Evolutionary conservation across 2,888 invertebrate species (phyloP).

Genomic region (Odontocerum albicorne): DNA sequence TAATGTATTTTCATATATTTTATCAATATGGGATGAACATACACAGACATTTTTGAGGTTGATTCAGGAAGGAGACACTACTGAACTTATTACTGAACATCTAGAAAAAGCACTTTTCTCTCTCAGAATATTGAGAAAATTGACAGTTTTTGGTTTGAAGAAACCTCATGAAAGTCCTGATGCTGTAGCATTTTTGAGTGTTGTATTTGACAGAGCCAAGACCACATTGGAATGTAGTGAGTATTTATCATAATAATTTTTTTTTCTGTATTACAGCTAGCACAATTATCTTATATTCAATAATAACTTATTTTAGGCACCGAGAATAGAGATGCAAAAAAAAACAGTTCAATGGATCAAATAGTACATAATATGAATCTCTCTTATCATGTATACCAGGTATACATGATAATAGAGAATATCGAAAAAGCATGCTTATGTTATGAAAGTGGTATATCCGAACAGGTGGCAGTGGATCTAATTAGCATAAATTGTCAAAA

Average conservation of each 20-base stretch:
- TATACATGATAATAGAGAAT: too few relatives aligned
- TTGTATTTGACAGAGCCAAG: constrained; percentile 76
- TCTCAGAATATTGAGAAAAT: constrained; percentile 80
- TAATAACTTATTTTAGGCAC: too few relatives aligned
- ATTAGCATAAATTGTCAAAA: too few relatives aligned
- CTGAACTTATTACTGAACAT: constrained; percentile 63
- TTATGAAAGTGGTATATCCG: too few relatives aligned
- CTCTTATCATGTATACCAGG: too few relatives aligned
- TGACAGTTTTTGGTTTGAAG: constrained; percentile 80
- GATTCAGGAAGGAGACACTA: constrained; percentile 59
- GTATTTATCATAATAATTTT: constrained; percentile 43
- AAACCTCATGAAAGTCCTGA: constrained; percentile 74
- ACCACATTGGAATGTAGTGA: constrained; percentile 80
- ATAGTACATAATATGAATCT: too few relatives aligned
- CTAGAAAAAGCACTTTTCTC: constrained; percentile 80
- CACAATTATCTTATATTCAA: too few relatives aligned
- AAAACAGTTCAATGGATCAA: too few relatives aligned
- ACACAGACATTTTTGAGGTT: constrained; percentile 68
- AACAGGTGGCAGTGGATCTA: too few relatives aligned
- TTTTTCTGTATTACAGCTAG: too few relatives aligned
- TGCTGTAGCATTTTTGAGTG: constrained; percentile 76
- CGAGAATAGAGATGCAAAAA: too few relatives aligned
- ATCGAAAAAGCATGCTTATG: too few relatives aligned
- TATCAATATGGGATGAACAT: constrained; percentile 78
- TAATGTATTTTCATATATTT: constrained; percentile 72